A percentile compares a stretch with the other conserved stretches of the same genome.
Conservation (phyloP, 2,113 vertebrate genomes). For the Raja brachyura region DNA sequence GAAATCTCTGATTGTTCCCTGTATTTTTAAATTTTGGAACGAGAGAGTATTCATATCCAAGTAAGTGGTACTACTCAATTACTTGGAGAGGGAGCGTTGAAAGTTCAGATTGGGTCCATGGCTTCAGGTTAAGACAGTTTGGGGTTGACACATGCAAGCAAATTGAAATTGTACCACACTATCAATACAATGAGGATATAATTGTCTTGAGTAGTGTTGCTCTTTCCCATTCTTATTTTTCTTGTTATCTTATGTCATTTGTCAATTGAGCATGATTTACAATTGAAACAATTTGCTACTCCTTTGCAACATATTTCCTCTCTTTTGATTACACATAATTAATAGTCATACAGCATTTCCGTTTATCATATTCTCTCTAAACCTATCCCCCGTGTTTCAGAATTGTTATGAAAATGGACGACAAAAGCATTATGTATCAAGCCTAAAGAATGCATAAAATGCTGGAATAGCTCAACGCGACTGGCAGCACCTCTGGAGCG, state of each 20-base stretch:
- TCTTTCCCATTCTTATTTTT: neutral
- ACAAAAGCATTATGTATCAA: neutral
- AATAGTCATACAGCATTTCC: too few species aligned
- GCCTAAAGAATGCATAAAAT: neutral
- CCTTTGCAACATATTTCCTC: neutral
- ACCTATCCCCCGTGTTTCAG: neutral
- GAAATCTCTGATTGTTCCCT: too few species aligned
- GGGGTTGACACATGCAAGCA: too few species aligned
- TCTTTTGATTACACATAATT: neutral
- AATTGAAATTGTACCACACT: too few species aligned
- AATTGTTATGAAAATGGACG: neutral
- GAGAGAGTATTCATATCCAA: too few species aligned
- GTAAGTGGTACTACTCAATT: too few species aligned
- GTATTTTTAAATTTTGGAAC: too few species aligned
- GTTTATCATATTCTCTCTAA: too few species aligned
- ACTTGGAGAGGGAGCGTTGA: too few species aligned
- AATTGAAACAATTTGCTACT: neutral
- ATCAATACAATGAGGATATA: neutral
- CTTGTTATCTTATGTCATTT: neutral
- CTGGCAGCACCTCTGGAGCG: too few species aligned
- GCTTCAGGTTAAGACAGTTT: too few species aligned
- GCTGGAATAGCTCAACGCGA: neutral
- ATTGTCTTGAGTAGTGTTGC: neutral
- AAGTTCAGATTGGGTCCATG: too few species aligned
- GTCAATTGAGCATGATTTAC: neutral